These are phyloP conservation scores for Mimas tiliae DNA, from an alignment of 2,888 invertebrate genomes.

Conservation along the genomic window DNA sequence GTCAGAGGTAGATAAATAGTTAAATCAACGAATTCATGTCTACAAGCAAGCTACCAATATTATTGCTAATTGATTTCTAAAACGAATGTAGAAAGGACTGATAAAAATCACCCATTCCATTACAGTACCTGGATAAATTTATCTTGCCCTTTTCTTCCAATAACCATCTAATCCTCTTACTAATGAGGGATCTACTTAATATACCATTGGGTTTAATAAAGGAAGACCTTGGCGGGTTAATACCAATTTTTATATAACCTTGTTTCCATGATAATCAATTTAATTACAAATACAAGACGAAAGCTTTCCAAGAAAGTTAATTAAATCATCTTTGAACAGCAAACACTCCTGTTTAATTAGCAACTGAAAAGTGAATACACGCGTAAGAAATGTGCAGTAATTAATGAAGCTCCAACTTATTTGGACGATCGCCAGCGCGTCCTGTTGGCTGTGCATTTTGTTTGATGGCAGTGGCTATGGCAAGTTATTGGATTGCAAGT, in stretches of 20 bases:
- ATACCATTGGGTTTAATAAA: neutral
- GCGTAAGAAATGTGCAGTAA: constrained; percentile 2
- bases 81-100: neutral
- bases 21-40: too few species aligned
- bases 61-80: too few species aligned
- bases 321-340: neutral
- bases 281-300: neutral
- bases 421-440: neutral
- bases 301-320: neutral
- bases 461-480: neutral
- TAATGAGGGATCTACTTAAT: neutral
- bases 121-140: neutral
- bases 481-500: neutral
- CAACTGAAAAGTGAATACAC: neutral
- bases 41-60: too few species aligned
- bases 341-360: constrained; percentile 8
- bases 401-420: constrained; percentile 6
- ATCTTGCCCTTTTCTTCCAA: neutral
- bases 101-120: neutral
- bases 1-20: too few species aligned
- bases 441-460: constrained; percentile 1
- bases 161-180: neutral
- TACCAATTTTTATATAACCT: neutral
- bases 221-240: neutral
- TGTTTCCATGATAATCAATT: too few species aligned